Percentiles rank a stretch among this genome's conserved stretches.
Conservation (phyloP, 2,888 invertebrate genomes). For the Epicampocera succincta region DNA sequence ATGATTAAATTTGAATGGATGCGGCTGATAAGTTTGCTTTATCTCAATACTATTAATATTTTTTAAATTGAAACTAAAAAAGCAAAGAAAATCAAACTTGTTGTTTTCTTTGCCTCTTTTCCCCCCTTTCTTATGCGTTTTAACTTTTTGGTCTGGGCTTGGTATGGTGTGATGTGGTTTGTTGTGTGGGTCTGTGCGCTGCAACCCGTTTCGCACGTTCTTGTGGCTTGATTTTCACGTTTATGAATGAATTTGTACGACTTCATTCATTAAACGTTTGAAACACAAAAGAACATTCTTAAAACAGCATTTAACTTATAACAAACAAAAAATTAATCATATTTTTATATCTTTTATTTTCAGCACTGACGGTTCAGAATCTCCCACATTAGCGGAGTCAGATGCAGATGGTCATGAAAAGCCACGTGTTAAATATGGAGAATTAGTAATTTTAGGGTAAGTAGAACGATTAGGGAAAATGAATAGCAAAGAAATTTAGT, state of each 20-base stretch:
- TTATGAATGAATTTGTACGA: constrained; percentile 73
- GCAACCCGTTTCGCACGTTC: constrained; percentile 40
- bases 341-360: constrained; percentile 73
- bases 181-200: constrained; percentile 28
- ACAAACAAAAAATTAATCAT: constrained; percentile 13
- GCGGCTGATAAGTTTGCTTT: too few relatives aligned
- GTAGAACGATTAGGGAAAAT: constrained; percentile 73
- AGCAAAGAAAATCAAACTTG: too few relatives aligned
- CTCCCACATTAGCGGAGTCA: constrained; percentile 89
- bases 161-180: not conserved
- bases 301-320: not conserved
- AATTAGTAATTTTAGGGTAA: constrained; percentile 96
- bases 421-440: constrained; percentile 94
- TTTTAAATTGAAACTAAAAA: too few relatives aligned
- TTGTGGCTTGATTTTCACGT: constrained; percentile 42
- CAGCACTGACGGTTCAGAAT: constrained; percentile 87
- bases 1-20: too few relatives aligned
- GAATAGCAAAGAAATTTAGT: not conserved
- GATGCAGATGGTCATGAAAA: constrained; percentile 90
- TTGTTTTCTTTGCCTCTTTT: constrained; percentile 15
- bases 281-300: constrained; percentile 22
- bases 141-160: constrained; percentile 32
- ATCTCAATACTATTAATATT: too few relatives aligned
- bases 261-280: constrained; percentile 66
- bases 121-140: constrained; percentile 23